Conservation (phyloP, 2,888 invertebrate genomes). For the Pyrrhosoma nymphula region DNA sequence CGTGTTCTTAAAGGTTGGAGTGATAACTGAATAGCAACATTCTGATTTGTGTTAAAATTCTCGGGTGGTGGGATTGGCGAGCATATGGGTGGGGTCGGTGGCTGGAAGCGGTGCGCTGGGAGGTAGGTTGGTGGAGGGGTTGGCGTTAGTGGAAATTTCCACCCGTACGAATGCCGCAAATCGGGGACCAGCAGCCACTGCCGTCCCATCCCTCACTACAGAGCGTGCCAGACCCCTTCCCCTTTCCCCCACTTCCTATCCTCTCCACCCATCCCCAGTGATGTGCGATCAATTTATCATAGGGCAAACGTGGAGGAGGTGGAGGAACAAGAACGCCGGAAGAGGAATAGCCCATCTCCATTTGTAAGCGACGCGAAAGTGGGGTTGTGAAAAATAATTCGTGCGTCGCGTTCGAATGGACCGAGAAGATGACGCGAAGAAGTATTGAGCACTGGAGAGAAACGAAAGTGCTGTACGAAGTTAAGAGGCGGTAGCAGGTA, state of each 20-base stretch:
- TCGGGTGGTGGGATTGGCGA: neutral
- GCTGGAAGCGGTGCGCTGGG: no score
- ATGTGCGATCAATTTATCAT: neutral
- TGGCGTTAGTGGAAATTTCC: neutral
- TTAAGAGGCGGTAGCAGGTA: no score
- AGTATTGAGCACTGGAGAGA: no score
- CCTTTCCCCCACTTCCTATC: no score
- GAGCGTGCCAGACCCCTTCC: no score
- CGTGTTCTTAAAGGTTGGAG: no score
- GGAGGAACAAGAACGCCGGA: neutral
- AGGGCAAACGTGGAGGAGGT: neutral
- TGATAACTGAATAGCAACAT: no score
- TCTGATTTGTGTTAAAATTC: no score
- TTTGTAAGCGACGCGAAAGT: neutral
- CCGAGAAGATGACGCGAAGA: no score
- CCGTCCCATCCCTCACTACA: neutral
- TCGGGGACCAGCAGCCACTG: neutral
- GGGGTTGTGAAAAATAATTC: neutral
- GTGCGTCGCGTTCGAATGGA: neutral
- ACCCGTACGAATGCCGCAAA: conserved; percentile 9
- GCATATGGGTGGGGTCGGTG: no score
- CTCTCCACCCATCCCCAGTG: neutral
- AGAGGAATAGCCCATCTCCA: neutral
- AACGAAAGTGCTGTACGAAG: no score
- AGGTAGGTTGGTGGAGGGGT: neutral